Evolutionary conservation across 1,140 invertebrate species (phyloP), one percentile per base, ranked within the genome.

Genomic region (Macrocentrus cingulum): DNA sequence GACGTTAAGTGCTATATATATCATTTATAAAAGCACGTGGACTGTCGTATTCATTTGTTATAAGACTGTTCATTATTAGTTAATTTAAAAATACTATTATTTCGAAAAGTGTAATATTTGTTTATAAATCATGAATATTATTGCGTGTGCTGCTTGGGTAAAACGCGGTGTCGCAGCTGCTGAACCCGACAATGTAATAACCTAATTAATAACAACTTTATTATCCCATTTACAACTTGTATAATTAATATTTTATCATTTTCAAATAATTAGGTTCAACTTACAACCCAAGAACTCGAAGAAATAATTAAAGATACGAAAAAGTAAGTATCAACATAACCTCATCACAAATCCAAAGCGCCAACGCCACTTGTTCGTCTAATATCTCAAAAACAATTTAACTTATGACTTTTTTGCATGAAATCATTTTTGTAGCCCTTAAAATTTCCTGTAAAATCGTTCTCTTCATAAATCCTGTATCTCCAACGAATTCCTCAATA

Each of bases 231-330:
- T 23, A 0, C 11, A n/a, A 22, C 11, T 25, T 11, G n/a, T 29
- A 3, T 23, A 46, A n/a, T n/a, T n/a, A n/a, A n/a, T n/a, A n/a
- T n/a, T n/a, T n/a, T n/a, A n/a, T n/a, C n/a, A n/a, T 8, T 6
- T n/a, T 29, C 6, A 23, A 25, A 22, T n/a, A 46, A 23, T 56
- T 36, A 89, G 87, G 79, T 89, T 39, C 80, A 88, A 72, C 66
- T 89, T 29, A 85, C 83, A 20, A 77, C 85, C 67, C 82, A 87
- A 42, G 88, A 89, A 70, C 76, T 92, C 18, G 83, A 85, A 68
- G 80, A 82, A 66, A 84, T 91, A 55, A 91, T 92, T 65, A 85
- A 87, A 65, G 76, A 90, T 63, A 88, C 89, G 8, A 82, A 88
- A 61, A 72, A 79, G 84, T 87, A 81, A 65, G 75, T 80, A 53